Percentiles rank a stretch among this genome's conserved stretches.
Evolutionary conservation across 2,113 vertebrate genomes (phyloP).

Genomic region (Cairina moschata): DNA sequence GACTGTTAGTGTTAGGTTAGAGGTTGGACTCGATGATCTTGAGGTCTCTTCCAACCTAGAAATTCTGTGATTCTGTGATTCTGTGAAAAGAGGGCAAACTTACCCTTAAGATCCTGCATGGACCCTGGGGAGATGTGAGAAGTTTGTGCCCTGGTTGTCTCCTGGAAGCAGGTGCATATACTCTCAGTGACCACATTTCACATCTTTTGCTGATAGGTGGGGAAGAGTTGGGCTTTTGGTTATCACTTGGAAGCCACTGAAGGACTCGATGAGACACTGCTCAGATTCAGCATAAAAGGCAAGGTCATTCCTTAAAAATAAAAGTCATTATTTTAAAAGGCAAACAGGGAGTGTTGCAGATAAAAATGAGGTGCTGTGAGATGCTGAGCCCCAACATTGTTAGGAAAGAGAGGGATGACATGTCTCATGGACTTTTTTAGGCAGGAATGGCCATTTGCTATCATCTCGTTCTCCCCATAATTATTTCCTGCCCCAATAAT

Average conservation of each 20-base stretch:
- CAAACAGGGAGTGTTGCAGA: not conserved
- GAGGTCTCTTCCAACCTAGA: too few species aligned
- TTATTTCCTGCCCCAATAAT: not conserved
- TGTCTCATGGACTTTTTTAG: not conserved
- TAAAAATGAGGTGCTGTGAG: not conserved
- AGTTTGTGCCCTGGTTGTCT: not conserved
- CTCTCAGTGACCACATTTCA: rapidly evolving
- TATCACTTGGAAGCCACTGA: not conserved
- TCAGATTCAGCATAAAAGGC: not conserved
- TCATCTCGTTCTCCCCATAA: not conserved
- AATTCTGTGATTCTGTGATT: too few species aligned
- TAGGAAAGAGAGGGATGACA: not conserved
- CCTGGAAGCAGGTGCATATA: not conserved
- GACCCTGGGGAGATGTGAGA: not conserved
- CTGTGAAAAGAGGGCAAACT: not conserved
- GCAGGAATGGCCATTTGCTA: not conserved
- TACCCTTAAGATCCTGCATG: not conserved
- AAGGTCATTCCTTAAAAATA: not conserved
- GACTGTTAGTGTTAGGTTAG: too few species aligned
- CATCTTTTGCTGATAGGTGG: not conserved
- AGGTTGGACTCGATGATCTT: too few species aligned
- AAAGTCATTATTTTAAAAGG: not conserved
- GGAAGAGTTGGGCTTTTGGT: not conserved
- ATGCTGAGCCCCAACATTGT: not conserved
- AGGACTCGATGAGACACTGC: not conserved